These are phyloP conservation scores for Teleiodes luculella DNA, from an alignment of 2,888 invertebrate genomes.

Conservation along the genomic window DNA sequence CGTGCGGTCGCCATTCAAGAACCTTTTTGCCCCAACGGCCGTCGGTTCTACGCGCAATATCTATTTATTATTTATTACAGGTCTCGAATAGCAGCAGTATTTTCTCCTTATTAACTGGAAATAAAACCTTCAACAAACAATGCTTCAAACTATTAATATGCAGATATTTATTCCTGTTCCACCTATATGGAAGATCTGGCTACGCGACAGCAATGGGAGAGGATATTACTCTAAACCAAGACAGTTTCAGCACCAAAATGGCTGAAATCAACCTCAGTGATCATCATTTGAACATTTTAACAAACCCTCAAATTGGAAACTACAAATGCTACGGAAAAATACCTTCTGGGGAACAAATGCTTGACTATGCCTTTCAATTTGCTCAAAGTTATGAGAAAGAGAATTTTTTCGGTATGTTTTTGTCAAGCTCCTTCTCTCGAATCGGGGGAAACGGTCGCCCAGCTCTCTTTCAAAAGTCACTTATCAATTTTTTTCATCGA, in stretches of 20 bases:
- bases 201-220: neutral
- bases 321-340: neutral
- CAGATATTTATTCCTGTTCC: neutral
- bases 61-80: neutral
- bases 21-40: too few relatives aligned
- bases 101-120: neutral
- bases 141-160: neutral
- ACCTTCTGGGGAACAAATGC: neutral
- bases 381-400: neutral
- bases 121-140: neutral
- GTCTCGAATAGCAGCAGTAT: neutral
- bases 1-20: too few relatives aligned
- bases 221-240: neutral
- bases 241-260: neutral
- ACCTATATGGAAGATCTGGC: neutral
- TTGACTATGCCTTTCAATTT: neutral
- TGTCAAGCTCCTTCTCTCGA: neutral
- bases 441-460: neutral
- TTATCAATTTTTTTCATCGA: neutral
- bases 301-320: neutral
- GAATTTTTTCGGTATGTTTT: neutral
- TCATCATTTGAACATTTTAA: neutral
- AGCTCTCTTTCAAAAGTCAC: neutral
- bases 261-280: neutral
- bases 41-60: too few relatives aligned